Percentiles rank a stretch among this genome's conserved stretches.
Conservation (phyloP, 2,113 vertebrate genomes). For the Antechinus flavipes region DNA sequence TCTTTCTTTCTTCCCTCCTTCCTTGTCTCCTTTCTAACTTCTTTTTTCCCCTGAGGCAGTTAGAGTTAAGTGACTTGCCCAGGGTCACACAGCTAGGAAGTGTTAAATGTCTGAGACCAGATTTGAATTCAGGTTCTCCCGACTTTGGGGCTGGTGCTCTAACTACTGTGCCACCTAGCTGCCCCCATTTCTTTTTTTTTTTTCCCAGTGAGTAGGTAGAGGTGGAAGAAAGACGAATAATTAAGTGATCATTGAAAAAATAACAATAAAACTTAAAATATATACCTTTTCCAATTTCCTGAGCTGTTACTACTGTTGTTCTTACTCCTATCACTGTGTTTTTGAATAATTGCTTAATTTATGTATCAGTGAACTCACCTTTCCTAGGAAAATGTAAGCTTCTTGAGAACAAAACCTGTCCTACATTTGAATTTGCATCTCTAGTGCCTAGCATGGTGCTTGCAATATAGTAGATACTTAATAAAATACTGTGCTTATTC, state of each 20-base stretch:
- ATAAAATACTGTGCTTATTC: not conserved
- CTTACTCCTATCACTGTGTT: not conserved
- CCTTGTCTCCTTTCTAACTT: no score
- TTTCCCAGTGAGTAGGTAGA: not conserved
- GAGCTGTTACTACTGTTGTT: not conserved
- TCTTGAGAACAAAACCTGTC: not conserved
- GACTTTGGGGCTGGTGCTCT: no score
- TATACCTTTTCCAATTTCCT: not conserved
- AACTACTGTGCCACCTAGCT: no score
- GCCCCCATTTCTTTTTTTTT: no score
- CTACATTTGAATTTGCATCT: not conserved
- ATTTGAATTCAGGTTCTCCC: no score
- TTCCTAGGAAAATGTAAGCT: not conserved
- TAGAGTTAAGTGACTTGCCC: no score
- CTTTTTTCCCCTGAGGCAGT: no score
- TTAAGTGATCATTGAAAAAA: not conserved
- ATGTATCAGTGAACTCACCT: not conserved
- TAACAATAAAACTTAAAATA: not conserved
- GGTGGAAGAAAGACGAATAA: not conserved
- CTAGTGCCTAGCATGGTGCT: not conserved
- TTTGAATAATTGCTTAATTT: not conserved
- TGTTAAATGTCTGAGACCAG: no score
- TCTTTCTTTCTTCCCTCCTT: no score
- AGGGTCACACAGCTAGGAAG: no score
- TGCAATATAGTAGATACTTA: not conserved